These are phyloP conservation scores for Verasper variegatus DNA, from an alignment of 2,113 vertebrate species.

Conservation along the genomic window DNA sequence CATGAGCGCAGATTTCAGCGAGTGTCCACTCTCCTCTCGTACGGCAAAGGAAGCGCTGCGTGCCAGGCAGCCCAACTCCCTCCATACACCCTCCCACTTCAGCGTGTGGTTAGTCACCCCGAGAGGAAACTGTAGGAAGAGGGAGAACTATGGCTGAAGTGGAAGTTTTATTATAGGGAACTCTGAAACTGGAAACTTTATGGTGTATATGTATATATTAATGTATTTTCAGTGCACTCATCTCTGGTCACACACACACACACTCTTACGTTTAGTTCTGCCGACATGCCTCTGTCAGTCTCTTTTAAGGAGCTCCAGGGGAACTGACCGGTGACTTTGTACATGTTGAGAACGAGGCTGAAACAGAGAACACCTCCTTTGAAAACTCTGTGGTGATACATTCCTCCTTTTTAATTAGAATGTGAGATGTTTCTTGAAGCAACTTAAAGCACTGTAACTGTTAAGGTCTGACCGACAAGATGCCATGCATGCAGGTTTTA, in stretches of 20 bases:
- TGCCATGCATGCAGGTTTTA: no score
- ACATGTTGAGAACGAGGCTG: conserved; percentile 93
- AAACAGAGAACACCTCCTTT: conserved; percentile 35
- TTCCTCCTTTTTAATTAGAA: no score
- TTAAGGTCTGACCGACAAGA: no score
- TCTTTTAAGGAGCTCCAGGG: conserved; percentile 98
- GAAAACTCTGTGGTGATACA: no score
- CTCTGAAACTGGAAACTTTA: neutral
- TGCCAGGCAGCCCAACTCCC: conserved; percentile 93
- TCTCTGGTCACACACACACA: neutral
- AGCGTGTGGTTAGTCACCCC: conserved; percentile 90
- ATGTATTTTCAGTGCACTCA: neutral
- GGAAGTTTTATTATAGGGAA: neutral
- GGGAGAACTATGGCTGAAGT: neutral
- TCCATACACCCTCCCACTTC: conserved; percentile 97
- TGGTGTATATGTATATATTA: neutral
- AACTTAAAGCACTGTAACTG: no score
- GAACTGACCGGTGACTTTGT: conserved; percentile 97
- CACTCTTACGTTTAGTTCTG: conserved; percentile 88
- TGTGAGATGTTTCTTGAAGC: no score
- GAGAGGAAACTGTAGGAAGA: conserved; percentile 86
- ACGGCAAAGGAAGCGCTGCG: conserved; percentile 95
- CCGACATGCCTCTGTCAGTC: conserved; percentile 92
- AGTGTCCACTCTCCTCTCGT: conserved; percentile 94
- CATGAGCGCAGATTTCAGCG: conserved; percentile 93